Conservation (phyloP, 2,797 vertebrate genomes). For the Micrastur ruficollis region DNA sequence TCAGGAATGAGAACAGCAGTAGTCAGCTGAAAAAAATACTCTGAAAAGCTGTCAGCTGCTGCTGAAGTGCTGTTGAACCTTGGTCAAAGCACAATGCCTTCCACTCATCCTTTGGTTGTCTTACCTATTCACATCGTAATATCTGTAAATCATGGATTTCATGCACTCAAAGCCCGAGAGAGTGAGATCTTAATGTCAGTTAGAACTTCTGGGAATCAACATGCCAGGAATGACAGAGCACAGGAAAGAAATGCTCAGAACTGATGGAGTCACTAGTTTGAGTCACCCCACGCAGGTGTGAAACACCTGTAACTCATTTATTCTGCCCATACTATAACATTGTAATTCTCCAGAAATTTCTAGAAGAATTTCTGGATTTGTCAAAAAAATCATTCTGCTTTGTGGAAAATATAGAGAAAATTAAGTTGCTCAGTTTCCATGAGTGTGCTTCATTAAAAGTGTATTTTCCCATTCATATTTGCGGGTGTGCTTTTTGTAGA, state of each 20-base stretch:
- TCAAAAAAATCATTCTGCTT: background rate
- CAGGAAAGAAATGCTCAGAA: background rate
- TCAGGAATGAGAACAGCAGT: background rate
- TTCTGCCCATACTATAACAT: background rate
- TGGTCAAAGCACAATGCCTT: background rate
- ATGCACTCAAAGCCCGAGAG: background rate
- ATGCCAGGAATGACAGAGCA: background rate
- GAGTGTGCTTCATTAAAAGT: background rate
- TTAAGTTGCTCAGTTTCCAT: background rate
- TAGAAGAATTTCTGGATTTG: background rate
- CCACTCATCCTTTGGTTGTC: background rate
- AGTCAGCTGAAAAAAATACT: background rate
- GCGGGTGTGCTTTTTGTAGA: background rate
- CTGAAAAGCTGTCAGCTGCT: background rate
- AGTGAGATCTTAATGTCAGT: background rate
- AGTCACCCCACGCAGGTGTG: background rate
- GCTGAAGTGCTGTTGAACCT: background rate
- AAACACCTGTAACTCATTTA: background rate
- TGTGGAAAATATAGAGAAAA: background rate
- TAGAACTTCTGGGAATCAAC: background rate
- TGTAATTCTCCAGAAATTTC: background rate
- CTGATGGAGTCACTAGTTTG: background rate
- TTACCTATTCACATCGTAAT: background rate
- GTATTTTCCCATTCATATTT: background rate
- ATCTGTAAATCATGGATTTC: background rate